Base-by-base conservation (phyloP, 2,113 vertebrate genomes). In the Macquaria australasica region DNA sequence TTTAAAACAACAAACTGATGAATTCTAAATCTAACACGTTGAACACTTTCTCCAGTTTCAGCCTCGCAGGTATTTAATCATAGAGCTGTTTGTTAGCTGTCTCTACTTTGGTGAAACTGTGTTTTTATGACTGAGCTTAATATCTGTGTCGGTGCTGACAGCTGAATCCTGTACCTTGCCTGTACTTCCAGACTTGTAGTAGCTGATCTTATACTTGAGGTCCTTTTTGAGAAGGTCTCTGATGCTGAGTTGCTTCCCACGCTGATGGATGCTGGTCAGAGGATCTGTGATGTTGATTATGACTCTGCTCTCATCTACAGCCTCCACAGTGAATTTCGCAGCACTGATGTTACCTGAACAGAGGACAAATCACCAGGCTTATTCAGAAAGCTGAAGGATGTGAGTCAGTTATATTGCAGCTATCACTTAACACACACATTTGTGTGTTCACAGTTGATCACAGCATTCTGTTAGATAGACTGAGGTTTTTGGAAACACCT, bases 171-270 rank as follows among this genome's bases (percentile, higher is more conserved):
- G 4, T 89, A 98, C 98, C 95, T 95, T 97, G 82, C 97, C 96
- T 18, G 97, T 97, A 78, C 95, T 98, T 79, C 92, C 92, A 51
- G 96, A 95, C 91, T 95, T 98, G 95, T 96, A 95, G 81, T 97
- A 98, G 73, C 71, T 91, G 45, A 99, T 93, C 37, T 85, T 96
- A 59, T 99, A 98, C 86, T 84, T 92, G 43, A 99, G 93, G 73
- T 98, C 90, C 0, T 91, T 53, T 83, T 94, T 92, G 58, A 98
- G 96, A 77, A 99, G 80, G 4, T 98, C 96, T 66, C 94, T 95
- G 83, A 99, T 90, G 76, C 80, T 97, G 66, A 94, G 89, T 71
- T 95, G 96, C 0, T 83, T 96, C 31, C 73, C 69, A 0, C 87
- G 0, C 59, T 8, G 20, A 23, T 84, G 82, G 12, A 97, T 83